Base-by-base conservation (phyloP, 2,113 vertebrate genomes). In the Choloepus hoffmanni region DNA sequence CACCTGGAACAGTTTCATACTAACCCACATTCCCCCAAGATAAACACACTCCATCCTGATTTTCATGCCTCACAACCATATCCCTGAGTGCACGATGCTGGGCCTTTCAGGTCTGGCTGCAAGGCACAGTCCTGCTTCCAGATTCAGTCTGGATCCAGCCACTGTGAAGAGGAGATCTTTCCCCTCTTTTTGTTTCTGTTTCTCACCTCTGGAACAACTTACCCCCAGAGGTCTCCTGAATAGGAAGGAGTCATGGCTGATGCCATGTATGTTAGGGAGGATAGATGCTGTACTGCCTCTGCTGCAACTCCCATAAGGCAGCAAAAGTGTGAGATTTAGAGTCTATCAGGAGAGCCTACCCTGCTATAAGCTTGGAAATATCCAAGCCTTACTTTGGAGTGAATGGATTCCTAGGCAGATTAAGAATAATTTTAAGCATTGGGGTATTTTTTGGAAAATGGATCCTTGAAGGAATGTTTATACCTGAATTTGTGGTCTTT, bases 171-270 rank as follows among this genome's bases (percentile, higher is more conserved):
- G 36, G 36, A 36, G 36, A 36, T 36, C 36, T 36, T 36, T 36
- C 36, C 36, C 36, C 36, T 36, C 36, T 36, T 36, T 36, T 36
- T 36, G 36, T 36, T 36, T 36, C 36, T 36, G 36, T 36, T 36
- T 36, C 36, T 36, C 36, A 36, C 36, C 36, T 36, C 36, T 36
- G 36, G 36, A 36, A 36, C 36, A 36, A 36, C 36, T 36, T 36
- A 36, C 36, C 43, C 43, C 7, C 43, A 45, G 43, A 18, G 16
- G 18, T 55, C 5, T 55, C 55, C 94, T 99, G 89, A 50, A 99
- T 45, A 5, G 4, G 43, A 45, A 45, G 43, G 36, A 36, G 2
- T 36, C 36, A 36, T 36, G 36, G 36, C 36, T 36, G 2, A 36
- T 36, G 36, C 36, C 36, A 36, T 36, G 36, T 36, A 36, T 36